Base-by-base conservation (phyloP, 2,113 vertebrate species). In the Physeter macrocephalus region DNA sequence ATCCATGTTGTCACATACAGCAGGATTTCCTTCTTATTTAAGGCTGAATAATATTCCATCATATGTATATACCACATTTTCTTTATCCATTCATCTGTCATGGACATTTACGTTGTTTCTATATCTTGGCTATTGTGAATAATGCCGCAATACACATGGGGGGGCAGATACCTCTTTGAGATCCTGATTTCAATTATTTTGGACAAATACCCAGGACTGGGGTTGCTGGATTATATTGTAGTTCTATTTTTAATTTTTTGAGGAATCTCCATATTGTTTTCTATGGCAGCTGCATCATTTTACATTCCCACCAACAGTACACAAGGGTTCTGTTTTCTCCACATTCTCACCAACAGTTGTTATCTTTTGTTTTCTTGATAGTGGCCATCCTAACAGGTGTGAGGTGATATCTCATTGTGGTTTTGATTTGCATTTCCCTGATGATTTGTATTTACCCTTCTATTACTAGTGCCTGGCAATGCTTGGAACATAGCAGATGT, bases 341-440 rank as follows among this genome's bases (percentile, higher is more conserved):
- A 36, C 21, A 21, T 39, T 11, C 31, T 88, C 29, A 10, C 18
- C 43, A 41, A 77, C 46, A 49, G 21, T 77, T 23, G 52, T 83
- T 64, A 49, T n/a, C 71, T 88, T 93, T 41, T 1, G 12, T 75
- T 75, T 75, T 59, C 62, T 43, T 72, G 43, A 34, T 36, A 64
- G 49, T 21, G 23, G 43, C 69, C 78, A n/a, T 54, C 59, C 18
- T 46, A 43, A 34, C 54, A 43, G 61, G 31, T 62, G 46, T 49
- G 43, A 86, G 43, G 54, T 66, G 29, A 74, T 31, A 7, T 5
- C 61, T 82, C 18, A 39, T 0, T 3, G 52, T 77, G 84, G 46
- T n/a, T 94, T 81, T 61, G 39, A 61, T 89, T 92, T 89, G 61
- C 84, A 78, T 92, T 94, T 95, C 62, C 25, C n/a, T 61, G 39